Base-by-base conservation (phyloP, 1,140 invertebrate genomes). In the Nephotettix cincticeps region DNA sequence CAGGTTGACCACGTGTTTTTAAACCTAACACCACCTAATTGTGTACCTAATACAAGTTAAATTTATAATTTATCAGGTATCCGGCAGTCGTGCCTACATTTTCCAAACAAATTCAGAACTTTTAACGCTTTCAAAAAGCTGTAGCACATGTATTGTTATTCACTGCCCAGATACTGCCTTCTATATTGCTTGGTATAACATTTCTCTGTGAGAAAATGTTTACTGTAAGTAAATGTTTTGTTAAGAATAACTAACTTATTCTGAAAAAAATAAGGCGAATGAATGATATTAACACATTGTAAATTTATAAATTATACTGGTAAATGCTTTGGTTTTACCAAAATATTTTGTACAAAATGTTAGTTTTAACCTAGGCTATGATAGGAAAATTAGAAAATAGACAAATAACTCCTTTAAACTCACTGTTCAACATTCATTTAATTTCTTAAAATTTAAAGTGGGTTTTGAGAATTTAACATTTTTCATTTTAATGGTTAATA, bases 141-240 rank as follows among this genome's bases (percentile, higher is more conserved):
- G 36, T 9, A 9, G 6, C 17, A 6, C 36, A 40, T 9, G 36
- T 9, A 6, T 9, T 17, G 21, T 17, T 4, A 19, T 51, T 3
- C 47, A 61, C 56, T 61, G 56, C 56, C 56, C 56, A 61, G 56
- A 61, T 61, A 61, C 56, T 61, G 56, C 56, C 56, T 61, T 61
- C 56, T 61, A 61, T 61, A 61, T 61, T 51, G 17, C 47, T 11
- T 19, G 6, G 47, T 4, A 23, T n/a, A 4, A 51, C 17, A n/a
- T 51, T 19, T 23, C 47, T 51, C 17, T 19, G n/a, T 51, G 17
- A n/a, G 21, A 51, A 51, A 51, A 19, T 19, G 17, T 51, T 3
- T 3, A 51, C 47, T n/a, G 6, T 9, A 19, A 23, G 3, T 19
- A 9, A 11, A 9, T 19, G 21, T n/a, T 51, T 19, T 51, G 47